A percentile compares a stretch with the other conserved stretches of the same genome.
Conservation (phyloP, 2,113 vertebrate genomes). For the Oceanites oceanicus region DNA sequence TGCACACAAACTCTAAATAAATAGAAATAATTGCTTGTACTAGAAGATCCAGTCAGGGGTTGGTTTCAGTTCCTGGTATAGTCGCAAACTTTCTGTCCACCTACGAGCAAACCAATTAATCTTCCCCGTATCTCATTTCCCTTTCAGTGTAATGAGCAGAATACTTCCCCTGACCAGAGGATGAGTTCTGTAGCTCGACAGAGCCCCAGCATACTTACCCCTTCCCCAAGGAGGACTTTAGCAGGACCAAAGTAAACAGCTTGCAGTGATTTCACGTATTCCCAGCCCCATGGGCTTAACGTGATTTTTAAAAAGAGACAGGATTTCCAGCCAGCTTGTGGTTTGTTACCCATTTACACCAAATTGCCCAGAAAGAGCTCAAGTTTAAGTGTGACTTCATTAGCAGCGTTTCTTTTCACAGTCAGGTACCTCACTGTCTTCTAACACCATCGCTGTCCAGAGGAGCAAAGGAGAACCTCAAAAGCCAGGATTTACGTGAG, state of each 20-base stretch:
- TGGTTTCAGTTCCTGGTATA: not conserved
- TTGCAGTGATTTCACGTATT: not conserved
- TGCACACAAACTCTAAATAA: conserved; percentile 25
- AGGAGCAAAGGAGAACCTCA: not conserved
- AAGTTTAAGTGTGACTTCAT: not conserved
- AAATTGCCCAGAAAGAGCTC: not conserved
- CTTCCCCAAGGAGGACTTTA: not conserved
- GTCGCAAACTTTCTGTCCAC: not conserved
- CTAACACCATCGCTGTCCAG: not conserved
- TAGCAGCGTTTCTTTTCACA: not conserved
- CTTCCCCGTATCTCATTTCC: not conserved
- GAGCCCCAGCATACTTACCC: not conserved
- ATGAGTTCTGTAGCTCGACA: not conserved
- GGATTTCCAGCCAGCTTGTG: not conserved
- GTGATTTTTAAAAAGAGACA: not conserved
- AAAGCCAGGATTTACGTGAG: not conserved
- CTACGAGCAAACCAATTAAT: not conserved
- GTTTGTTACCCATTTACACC: not conserved
- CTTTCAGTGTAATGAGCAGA: not conserved
- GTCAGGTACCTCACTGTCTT: not conserved
- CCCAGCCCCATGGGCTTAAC: not conserved
- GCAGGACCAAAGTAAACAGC: not conserved
- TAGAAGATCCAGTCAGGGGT: not conserved
- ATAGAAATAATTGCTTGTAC: conserved; percentile 6
- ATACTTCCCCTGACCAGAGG: not conserved